A percentile compares a stretch with the other conserved stretches of the same genome.
Evolutionary conservation across 1,140 invertebrate genomes (phyloP).

Genomic region (Lordiphosa collinella): DNA sequence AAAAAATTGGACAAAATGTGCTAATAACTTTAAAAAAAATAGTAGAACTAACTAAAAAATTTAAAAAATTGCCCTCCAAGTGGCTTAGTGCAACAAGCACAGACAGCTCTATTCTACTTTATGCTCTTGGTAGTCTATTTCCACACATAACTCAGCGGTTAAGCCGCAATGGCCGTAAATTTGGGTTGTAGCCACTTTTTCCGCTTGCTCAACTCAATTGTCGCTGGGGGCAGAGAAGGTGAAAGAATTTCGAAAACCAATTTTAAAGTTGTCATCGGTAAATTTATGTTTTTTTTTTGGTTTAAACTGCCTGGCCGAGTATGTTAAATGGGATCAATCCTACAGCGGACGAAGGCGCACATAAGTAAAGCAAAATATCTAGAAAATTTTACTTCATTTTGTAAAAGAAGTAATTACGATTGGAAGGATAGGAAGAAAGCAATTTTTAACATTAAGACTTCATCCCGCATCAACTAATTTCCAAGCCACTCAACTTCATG

Average conservation of each 20-base stretch:
- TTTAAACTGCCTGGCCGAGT: no score
- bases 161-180: conserved; percentile 48
- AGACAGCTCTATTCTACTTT: conserved; percentile 18
- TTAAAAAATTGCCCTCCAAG: conserved; percentile 2
- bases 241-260: conserved; percentile 27
- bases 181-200: conserved; percentile 29
- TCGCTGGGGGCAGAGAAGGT: neutral
- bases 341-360: no score
- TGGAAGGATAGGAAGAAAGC: no score
- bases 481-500: no score
- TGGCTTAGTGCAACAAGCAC: conserved; percentile 28
- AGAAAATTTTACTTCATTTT: no score
- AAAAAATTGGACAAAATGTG: conserved; percentile 1
- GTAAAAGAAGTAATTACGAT: no score
- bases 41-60: no score
- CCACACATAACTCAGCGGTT: conserved; percentile 45
- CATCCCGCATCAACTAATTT: no score
- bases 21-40: conserved; percentile 4
- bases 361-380: no score
- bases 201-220: conserved; percentile 34
- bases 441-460: no score
- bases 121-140: conserved; percentile 29
- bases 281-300: no score
- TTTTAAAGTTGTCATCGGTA: conserved; percentile 46
- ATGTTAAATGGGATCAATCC: no score